Evolutionary conservation across 2,888 invertebrate genomes (phyloP), one percentile per base, ranked within the genome.

Genomic region (Camponotus fellah): DNA sequence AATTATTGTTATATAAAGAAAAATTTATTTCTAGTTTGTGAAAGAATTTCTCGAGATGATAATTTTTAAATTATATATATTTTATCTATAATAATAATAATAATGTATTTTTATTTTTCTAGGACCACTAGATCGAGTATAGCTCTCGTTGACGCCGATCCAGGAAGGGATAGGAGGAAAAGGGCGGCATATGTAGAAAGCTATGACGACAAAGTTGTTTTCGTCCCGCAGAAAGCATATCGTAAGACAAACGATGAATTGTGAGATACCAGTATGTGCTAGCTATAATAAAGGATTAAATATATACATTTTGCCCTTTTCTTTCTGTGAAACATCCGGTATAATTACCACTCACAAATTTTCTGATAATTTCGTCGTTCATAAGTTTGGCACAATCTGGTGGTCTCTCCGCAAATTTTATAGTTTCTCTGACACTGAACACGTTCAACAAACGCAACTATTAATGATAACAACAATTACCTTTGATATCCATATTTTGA

Each of bases 121-220:
- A 92, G 92, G 17, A 32, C 66, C 10, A 87, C 81, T 0, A 91
- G 83, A 82, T 92, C 92, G 62, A 91, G 91, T 12, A 91, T 92
- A 64, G 87, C 90, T n/a, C 64, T 92, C 32, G 81, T 92, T 17
- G 92, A 92, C 17, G 92, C 90, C 0, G 92, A 92, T 88, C 91
- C 92, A 0, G 91, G 89, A 60, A 90, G 91, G 21, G 91, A 92
- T 49, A 83, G 90, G 60, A 87, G 75, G 6, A 91, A 92, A 64
- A 91, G 86, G 53, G 85, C 88, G 32, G 91, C 90, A 0, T 89
- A 88, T 81, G 89, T 91, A 32, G 87, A 89, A 72, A 92, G 91
- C 79, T 81, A 88, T 26, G 89, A 86, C 6, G 89, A 90, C 32
- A 84, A 89, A 76, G 92, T 92, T 12, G 65, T 85, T 37, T 92